A percentile compares a stretch with the other conserved stretches of the same genome.
These are phyloP conservation scores for Eleginops maclovinus DNA, from an alignment of 2,113 vertebrate species.

Conservation along the genomic window DNA sequence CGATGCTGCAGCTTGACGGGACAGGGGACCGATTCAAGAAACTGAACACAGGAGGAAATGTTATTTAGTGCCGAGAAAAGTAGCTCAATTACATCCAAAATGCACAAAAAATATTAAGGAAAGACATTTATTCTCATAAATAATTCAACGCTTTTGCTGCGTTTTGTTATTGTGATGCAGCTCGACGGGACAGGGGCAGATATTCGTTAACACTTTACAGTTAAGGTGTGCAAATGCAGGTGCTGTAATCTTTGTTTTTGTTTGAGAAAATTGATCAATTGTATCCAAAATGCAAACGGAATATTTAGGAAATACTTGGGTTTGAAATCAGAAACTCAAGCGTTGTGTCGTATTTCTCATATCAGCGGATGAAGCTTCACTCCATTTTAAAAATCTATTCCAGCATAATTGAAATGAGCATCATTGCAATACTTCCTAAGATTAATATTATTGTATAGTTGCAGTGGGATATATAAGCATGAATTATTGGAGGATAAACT, in stretches of 20 bases:
- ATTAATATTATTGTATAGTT: not conserved
- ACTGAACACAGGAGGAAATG: conserved; percentile 32
- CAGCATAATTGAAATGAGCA: not conserved
- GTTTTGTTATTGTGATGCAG: no score
- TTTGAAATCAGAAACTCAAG: no score
- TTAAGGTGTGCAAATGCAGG: no score
- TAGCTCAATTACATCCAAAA: no score
- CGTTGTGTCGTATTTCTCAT: not conserved
- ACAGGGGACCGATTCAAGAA: conserved; percentile 61
- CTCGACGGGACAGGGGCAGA: no score
- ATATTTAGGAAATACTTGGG: not conserved
- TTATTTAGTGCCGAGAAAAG: no score
- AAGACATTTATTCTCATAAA: no score
- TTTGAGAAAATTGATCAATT: not conserved
- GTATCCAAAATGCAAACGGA: not conserved
- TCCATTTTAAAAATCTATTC: not conserved
- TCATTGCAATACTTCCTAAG: not conserved
- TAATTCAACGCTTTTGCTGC: no score
- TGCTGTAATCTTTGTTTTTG: no score
- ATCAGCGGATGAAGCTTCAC: not conserved
- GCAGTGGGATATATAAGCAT: not conserved
- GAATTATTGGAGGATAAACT: not conserved
- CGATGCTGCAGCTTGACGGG: conserved; percentile 85
- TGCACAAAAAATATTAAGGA: no score
- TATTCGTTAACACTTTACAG: no score